Evolutionary conservation across 2,113 vertebrate genomes (phyloP).

Genomic region (Heteronetta atricapilla): DNA sequence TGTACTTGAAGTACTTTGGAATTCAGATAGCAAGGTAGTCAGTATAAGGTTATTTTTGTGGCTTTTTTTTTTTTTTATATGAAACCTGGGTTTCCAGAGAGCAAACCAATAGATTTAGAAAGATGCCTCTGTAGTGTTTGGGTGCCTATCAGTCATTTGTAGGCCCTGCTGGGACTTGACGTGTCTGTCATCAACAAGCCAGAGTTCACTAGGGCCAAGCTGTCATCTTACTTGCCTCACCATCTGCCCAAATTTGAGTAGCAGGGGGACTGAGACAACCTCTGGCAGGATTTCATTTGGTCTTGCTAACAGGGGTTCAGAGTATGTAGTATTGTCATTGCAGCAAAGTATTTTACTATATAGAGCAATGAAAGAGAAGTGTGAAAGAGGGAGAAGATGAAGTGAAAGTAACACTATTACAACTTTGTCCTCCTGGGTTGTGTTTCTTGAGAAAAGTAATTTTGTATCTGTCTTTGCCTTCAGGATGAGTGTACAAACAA

Average conservation of each 20-base stretch:
- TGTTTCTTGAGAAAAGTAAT: not conserved
- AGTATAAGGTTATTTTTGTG: not conserved
- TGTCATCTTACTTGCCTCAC: not conserved
- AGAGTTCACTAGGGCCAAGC: not conserved
- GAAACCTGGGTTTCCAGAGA: not conserved
- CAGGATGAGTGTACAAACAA: constrained; percentile 99
- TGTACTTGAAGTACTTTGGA: not conserved
- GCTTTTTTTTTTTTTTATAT: not conserved
- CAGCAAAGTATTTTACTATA: not conserved
- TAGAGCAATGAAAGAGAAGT: not conserved
- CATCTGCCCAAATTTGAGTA: not conserved
- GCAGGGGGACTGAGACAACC: not conserved
- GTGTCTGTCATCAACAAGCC: not conserved
- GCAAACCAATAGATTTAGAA: not conserved
- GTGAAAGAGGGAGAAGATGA: not conserved
- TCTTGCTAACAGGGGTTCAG: not conserved
- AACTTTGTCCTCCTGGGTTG: fast-evolving
- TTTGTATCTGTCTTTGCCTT: not conserved
- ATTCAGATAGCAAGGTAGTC: not conserved
- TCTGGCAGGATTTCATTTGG: not conserved
- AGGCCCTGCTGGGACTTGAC: not conserved
- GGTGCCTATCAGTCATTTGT: not conserved
- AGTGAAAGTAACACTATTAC: not conserved
- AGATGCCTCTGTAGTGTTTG: not conserved
- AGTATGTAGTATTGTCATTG: not conserved